phyloP scores from a whole-genome alignment of 2,888 invertebrate genomes.

The Agrochola macilenta region DNA sequence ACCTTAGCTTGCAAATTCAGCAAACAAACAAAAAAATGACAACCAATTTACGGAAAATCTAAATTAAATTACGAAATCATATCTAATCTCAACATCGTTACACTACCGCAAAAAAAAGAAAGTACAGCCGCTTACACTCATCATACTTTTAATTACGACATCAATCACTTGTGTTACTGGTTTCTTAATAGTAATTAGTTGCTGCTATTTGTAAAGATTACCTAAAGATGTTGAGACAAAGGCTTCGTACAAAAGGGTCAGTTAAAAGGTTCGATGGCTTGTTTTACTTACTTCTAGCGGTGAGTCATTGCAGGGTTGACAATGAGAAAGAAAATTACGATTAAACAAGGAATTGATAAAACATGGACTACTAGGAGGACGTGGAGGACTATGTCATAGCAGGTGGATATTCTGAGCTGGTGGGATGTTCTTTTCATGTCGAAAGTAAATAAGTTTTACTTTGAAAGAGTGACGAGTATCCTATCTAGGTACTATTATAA shows the following conservation, averaged over 20 bases:
- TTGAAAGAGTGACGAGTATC: no score
- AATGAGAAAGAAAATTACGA: not conserved
- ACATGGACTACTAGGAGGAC: no score
- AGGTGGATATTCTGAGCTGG: no score
- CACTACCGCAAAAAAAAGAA: slow-evolving; percentile 35
- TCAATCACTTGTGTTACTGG: slow-evolving; percentile 29
- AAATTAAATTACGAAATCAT: slow-evolving; percentile 18
- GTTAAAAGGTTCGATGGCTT: not conserved
- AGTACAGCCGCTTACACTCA: slow-evolving; percentile 20
- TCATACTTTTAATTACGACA: slow-evolving; percentile 44
- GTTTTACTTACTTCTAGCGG: not conserved
- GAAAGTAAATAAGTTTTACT: no score
- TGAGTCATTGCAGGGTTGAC: slow-evolving; percentile 16
- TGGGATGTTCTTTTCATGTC: no score
- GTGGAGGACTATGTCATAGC: no score
- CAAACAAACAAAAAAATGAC: not conserved
- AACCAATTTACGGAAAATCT: not conserved
- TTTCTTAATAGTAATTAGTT: not conserved
- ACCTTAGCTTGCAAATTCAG: not conserved
- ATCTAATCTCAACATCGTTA: slow-evolving; percentile 13
- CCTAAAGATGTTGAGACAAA: slow-evolving; percentile 24
- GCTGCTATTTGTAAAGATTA: slow-evolving; percentile 45
- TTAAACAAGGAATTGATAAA: not conserved
- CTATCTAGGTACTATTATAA: no score
- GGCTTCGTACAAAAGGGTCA: slow-evolving; percentile 5